Conservation (phyloP, 2,113 vertebrate species). For the Engystomops pustulosus region DNA sequence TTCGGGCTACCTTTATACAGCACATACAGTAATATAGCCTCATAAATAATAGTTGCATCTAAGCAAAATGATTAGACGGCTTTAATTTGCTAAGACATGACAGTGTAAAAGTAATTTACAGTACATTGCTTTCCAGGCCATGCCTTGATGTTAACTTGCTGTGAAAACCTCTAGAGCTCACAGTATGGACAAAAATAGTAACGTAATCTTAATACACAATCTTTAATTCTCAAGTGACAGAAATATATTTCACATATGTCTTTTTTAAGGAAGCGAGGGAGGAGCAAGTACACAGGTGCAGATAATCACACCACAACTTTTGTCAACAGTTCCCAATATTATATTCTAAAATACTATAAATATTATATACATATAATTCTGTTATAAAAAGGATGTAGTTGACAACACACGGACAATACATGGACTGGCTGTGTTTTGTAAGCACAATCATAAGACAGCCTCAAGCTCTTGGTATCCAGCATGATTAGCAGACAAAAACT, state of each 20-base stretch:
- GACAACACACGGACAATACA: constrained; percentile 20
- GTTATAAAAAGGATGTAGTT: no score
- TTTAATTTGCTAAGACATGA: neutral
- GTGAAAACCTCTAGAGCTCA: neutral
- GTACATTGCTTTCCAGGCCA: neutral
- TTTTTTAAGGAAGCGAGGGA: neutral
- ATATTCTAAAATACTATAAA: no score
- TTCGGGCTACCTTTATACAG: no score
- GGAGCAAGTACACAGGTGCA: neutral
- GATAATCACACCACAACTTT: neutral
- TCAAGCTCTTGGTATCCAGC: constrained; percentile 36
- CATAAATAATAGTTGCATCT: neutral
- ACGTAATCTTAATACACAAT: neutral
- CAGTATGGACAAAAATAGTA: neutral
- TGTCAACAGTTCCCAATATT: no score
- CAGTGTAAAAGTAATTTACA: neutral
- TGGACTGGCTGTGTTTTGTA: constrained; percentile 29
- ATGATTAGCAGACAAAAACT: constrained; percentile 51
- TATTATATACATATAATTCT: no score
- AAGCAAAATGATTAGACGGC: neutral
- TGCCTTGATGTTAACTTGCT: neutral
- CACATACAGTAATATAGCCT: neutral
- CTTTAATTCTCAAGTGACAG: neutral
- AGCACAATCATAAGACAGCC: constrained; percentile 56
- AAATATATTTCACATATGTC: neutral